phyloP scores from a whole-genome alignment of 2,113 vertebrate genomes.

The Meriones unguiculatus region DNA sequence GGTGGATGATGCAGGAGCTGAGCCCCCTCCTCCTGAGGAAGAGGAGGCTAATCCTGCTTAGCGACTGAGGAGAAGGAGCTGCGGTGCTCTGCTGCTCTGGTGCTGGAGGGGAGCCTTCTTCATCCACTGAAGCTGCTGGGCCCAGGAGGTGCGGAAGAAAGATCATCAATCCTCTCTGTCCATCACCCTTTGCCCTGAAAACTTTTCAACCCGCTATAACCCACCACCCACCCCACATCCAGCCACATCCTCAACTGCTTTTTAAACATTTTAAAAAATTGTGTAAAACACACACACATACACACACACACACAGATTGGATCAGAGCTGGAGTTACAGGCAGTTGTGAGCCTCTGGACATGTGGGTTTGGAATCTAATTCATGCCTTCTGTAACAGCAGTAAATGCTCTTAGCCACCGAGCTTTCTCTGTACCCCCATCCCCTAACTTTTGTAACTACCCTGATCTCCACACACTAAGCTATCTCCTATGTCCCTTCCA shows the following conservation, averaged over 20 bases:
- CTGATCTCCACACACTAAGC: neutral
- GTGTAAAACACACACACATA: neutral
- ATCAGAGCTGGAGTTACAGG: neutral
- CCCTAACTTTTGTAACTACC: neutral
- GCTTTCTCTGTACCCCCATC: neutral
- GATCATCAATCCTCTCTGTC: neutral
- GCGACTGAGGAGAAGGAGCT: slow-evolving; percentile 90
- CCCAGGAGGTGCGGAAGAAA: slow-evolving; percentile 8
- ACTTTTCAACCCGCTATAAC: neutral
- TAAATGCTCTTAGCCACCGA: neutral
- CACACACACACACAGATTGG: neutral
- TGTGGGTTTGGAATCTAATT: neutral
- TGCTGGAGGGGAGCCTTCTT: slow-evolving; percentile 16
- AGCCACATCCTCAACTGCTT: neutral
- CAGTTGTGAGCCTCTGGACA: neutral
- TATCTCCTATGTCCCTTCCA: neutral
- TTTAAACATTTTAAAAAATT: neutral
- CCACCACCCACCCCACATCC: neutral
- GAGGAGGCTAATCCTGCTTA: slow-evolving; percentile 99
- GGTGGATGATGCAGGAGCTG: slow-evolving; percentile 68
- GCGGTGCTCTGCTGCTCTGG: neutral
- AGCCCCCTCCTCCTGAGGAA: slow-evolving; percentile 91
- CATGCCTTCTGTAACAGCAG: neutral
- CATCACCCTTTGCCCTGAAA: neutral
- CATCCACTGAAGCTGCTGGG: slow-evolving; percentile 88